These are phyloP conservation scores for Nasonia oneida DNA, from an alignment of 2,888 invertebrate species.

Conservation along the genomic window DNA sequence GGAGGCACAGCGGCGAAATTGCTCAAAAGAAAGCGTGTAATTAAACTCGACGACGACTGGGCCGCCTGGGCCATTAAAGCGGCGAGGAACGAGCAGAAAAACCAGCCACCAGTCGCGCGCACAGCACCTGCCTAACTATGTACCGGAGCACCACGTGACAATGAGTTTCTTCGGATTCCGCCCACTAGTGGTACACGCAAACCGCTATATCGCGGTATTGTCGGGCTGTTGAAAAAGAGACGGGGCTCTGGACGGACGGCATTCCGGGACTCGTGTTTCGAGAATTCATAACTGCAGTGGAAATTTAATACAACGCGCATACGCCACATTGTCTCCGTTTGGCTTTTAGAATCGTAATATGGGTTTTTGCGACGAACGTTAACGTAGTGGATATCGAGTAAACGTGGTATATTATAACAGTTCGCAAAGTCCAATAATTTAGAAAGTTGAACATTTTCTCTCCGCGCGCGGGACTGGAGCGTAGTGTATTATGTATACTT, in stretches of 20 bases:
- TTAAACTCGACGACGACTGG: slow-evolving; percentile 24
- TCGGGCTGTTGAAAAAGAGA: neutral
- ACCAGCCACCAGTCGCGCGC: neutral
- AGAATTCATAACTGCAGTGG: neutral
- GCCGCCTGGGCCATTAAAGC: slow-evolving; percentile 41
- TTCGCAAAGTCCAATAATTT: neutral
- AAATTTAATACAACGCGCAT: neutral
- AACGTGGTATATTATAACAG: neutral
- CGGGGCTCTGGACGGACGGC: neutral
- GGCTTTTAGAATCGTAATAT: too few species aligned
- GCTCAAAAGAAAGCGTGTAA: slow-evolving; percentile 38
- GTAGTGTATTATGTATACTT: neutral
- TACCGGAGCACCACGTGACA: slow-evolving; percentile 35
- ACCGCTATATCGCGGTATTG: neutral
- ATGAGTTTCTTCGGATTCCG: slow-evolving; percentile 48
- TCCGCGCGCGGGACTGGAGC: neutral
- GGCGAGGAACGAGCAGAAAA: slow-evolving; percentile 13
- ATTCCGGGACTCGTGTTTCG: neutral
- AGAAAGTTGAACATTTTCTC: neutral
- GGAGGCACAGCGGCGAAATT: slow-evolving; percentile 12
- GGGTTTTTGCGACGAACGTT: too few species aligned
- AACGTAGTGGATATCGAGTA: too few species aligned
- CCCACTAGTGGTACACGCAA: neutral
- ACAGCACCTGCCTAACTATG: slow-evolving; percentile 30
- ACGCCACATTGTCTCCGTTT: too few species aligned